Conservation (phyloP, 1,140 invertebrate genomes). For the Grapholita molesta region DNA sequence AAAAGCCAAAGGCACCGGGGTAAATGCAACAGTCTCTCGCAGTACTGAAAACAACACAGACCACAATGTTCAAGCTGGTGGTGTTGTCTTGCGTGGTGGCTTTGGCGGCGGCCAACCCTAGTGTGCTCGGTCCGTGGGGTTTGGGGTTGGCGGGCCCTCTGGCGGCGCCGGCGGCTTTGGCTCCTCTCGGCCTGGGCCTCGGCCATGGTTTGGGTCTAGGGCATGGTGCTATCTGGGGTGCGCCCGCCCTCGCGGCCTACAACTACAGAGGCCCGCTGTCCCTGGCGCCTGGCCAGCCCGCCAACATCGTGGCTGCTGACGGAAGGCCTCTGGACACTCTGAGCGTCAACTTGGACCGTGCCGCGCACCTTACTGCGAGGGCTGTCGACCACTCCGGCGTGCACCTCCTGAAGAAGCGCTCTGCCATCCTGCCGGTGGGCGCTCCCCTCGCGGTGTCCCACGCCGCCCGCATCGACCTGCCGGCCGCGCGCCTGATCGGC, state of each 20-base stretch:
- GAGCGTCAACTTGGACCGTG: conserved; percentile 71
- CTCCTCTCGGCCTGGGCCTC: conserved; percentile 29
- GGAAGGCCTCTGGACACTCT: conserved; percentile 62
- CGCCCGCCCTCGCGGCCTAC: conserved; percentile 39
- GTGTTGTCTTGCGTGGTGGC: conserved; percentile 78
- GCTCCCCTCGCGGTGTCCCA: conserved; percentile 3
- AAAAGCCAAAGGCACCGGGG: conserved; percentile 44
- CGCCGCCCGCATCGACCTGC: conserved; percentile 7
- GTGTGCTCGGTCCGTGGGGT: conserved; percentile 35
- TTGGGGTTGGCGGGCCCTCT: conserved; percentile 28
- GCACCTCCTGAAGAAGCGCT: conserved; percentile 20
- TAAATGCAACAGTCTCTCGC: conserved; percentile 48
- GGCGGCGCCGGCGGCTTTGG: conserved; percentile 25
- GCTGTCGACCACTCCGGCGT: conserved; percentile 27
- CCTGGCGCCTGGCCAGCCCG: conserved; percentile 60
- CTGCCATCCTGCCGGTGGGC: not conserved
- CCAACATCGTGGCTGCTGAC: conserved; percentile 49
- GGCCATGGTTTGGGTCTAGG: conserved; percentile 17
- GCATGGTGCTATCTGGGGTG: conserved; percentile 13
- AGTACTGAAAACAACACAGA: conserved; percentile 62
- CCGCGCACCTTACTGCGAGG: conserved; percentile 56
- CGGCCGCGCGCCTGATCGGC: not conserved
- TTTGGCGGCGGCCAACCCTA: conserved; percentile 55
- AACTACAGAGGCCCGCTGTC: conserved; percentile 65
- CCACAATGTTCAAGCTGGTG: conserved; percentile 80